A percentile compares a stretch with the other conserved stretches of the same genome.
Conservation (phyloP, 2,888 invertebrate genomes). For the Trissonchulus sp. region DNA sequence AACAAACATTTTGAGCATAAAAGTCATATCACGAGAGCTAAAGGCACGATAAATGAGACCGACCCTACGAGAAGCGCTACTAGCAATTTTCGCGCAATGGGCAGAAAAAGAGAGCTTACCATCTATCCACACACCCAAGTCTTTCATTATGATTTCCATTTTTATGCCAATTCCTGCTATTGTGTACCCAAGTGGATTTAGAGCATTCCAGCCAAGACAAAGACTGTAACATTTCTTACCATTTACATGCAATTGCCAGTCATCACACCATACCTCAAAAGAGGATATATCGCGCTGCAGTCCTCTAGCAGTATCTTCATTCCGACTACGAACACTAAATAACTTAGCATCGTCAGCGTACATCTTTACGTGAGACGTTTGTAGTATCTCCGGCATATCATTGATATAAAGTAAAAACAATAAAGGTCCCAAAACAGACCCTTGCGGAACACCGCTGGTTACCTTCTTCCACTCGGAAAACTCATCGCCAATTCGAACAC, state of each 20-base stretch:
- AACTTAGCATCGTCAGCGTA: slow-evolving; percentile 22
- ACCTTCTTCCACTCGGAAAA: slow-evolving; percentile 8
- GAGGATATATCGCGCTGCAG: neutral
- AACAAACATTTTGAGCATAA: neutral
- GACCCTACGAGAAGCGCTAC: neutral
- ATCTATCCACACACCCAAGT: neutral
- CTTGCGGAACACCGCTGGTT: slow-evolving; percentile 19
- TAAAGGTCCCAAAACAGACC: slow-evolving; percentile 24
- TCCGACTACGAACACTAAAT: neutral
- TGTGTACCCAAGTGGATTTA: neutral
- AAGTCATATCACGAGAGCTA: neutral
- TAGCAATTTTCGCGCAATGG: neutral
- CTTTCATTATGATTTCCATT: neutral
- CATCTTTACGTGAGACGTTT: neutral
- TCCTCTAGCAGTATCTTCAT: neutral
- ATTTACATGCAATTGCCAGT: neutral
- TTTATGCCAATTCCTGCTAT: neutral
- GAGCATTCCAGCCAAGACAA: neutral
- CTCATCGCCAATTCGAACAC: neutral
- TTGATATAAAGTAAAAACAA: slow-evolving; percentile 17
- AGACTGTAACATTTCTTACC: neutral
- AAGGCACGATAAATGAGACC: slow-evolving; percentile 8
- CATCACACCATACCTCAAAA: neutral
- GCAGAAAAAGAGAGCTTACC: neutral
- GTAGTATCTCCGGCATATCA: slow-evolving; percentile 2